These are phyloP conservation scores for Musca domestica DNA, from an alignment of 1,140 invertebrate species.

Conservation along the genomic window DNA sequence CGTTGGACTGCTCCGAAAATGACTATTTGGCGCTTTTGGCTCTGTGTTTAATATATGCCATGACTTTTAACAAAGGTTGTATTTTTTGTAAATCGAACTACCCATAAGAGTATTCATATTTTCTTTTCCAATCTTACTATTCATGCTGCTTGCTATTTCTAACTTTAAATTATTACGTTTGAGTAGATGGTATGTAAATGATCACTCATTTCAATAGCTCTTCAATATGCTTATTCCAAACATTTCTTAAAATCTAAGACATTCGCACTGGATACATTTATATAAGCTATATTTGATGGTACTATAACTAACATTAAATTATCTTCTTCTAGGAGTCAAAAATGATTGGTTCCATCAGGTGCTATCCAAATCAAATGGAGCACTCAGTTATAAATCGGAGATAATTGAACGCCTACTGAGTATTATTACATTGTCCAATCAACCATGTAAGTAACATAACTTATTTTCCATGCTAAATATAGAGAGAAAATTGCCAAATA, in stretches of 20 bases:
- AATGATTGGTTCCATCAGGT: constrained; percentile 70
- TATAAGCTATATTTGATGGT: not conserved
- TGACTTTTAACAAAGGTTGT: constrained; percentile 90
- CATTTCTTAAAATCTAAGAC: not conserved
- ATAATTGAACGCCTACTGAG: constrained; percentile 77
- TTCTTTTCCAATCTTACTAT: constrained; percentile 13
- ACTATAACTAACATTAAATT: not conserved
- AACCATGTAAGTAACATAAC: constrained; percentile 64
- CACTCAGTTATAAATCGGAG: constrained; percentile 66
- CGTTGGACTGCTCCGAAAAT: constrained; percentile 83
- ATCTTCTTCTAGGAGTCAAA: constrained; percentile 64
- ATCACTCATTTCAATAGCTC: not conserved
- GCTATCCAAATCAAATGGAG: constrained; percentile 52
- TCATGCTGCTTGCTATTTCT: constrained; percentile 22
- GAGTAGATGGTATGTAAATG: constrained; percentile 32
- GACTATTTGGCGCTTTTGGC: constrained; percentile 93
- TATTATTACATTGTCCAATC: constrained; percentile 78
- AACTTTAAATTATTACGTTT: constrained; percentile 8
- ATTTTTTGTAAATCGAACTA: constrained; percentile 6
- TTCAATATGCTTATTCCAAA: too few species aligned
- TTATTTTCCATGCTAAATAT: not conserved
- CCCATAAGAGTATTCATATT: constrained; percentile 7
- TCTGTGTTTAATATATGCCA: constrained; percentile 87
- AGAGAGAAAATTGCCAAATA: not conserved
- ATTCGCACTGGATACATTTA: not conserved